Conservation (phyloP, 2,797 vertebrate species). For the Lithobates pipiens region DNA sequence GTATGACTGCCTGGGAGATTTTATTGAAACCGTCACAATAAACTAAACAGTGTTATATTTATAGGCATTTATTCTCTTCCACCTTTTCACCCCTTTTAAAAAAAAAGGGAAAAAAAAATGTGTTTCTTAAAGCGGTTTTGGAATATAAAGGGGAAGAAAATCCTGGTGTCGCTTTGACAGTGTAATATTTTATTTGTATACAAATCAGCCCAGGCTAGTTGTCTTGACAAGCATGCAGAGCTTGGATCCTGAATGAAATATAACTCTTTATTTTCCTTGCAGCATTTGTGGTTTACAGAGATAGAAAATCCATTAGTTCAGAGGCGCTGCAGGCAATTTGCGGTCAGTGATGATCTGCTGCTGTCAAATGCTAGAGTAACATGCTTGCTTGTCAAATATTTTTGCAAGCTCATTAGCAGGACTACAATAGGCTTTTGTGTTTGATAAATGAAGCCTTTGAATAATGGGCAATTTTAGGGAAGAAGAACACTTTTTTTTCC, state of each 20-base stretch:
- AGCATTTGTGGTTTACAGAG: conserved; percentile 32
- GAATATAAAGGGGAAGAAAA: accelerated
- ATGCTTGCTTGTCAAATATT: conserved; percentile 54
- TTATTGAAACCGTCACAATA: not conserved
- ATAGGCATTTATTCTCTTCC: not conserved
- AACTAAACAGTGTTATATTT: conserved; percentile 10
- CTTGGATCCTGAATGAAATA: not conserved
- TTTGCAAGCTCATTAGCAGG: conserved; percentile 54
- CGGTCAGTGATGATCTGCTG: conserved; percentile 51
- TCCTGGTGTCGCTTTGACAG: accelerated
- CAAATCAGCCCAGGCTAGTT: not conserved
- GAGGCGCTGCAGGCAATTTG: conserved; percentile 25
- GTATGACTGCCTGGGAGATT: not conserved
- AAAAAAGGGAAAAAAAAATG: not conserved
- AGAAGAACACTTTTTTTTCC: not conserved
- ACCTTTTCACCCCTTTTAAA: conserved; percentile 2
- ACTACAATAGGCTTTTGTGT: conserved; percentile 33
- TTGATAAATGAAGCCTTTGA: conserved; percentile 39
- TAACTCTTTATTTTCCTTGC: conserved; percentile 40
- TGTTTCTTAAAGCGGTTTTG: not conserved
- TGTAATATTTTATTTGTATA: not conserved
- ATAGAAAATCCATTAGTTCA: conserved; percentile 62
- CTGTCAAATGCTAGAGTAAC: conserved; percentile 51
- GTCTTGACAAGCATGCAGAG: not conserved
- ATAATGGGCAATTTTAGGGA: conserved; percentile 15